phyloP scores from a whole-genome alignment of 2,113 vertebrate species.

The Panthera uncia region DNA sequence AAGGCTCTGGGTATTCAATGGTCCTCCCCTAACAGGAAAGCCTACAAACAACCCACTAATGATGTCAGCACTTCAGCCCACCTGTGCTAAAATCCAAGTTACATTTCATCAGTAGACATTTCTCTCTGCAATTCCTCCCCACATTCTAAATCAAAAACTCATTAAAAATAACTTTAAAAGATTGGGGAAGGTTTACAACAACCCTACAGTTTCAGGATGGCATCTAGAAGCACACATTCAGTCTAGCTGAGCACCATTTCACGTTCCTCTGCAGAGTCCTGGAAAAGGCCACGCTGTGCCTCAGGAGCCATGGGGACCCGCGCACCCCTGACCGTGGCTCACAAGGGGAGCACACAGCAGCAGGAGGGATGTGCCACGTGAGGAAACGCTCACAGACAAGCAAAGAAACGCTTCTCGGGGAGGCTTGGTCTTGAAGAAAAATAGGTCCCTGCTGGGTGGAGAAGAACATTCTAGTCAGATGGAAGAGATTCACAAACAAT shows the following conservation, averaged over 20 bases:
- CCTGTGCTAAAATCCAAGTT: not conserved
- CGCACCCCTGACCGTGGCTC: fast-evolving
- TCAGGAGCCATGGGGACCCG: not conserved
- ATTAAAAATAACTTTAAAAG: not conserved
- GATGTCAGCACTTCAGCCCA: not conserved
- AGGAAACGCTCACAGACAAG: not conserved
- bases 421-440: not conserved
- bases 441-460: too few relatives aligned
- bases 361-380: fast-evolving
- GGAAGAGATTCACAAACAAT: not conserved
- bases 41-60: not conserved
- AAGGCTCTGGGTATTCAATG: fast-evolving
- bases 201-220: not conserved
- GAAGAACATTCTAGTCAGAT: not conserved
- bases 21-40: not conserved
- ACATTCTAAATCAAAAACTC: not conserved
- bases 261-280: not conserved
- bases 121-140: not conserved
- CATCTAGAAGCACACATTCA: fast-evolving
- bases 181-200: not conserved
- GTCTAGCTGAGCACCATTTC: too few relatives aligned
- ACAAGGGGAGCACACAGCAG: not conserved
- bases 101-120: not conserved
- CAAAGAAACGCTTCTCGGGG: not conserved
- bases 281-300: not conserved